These are phyloP conservation scores for Pseudomugil tenellus DNA, from an alignment of 2,797 vertebrate genomes.

Conservation along the genomic window DNA sequence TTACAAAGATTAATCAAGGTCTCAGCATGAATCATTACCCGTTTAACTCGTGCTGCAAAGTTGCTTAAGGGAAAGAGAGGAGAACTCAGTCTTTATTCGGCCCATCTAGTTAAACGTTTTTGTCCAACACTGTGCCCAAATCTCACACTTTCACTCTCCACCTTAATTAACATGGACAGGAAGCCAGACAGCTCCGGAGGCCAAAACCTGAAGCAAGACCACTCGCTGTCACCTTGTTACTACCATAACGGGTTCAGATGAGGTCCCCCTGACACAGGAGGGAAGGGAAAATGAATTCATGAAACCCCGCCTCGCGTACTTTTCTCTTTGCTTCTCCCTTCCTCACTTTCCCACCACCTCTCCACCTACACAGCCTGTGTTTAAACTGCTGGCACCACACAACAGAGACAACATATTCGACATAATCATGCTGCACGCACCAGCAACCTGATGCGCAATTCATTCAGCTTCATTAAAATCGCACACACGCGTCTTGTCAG, in stretches of 20 bases:
- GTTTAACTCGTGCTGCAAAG: slow-evolving; percentile 37
- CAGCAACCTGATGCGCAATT: slow-evolving; percentile 49
- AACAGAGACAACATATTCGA: slow-evolving; percentile 43
- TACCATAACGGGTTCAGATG: slow-evolving; percentile 72
- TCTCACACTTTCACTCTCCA: slow-evolving; percentile 52
- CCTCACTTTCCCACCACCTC: slow-evolving; percentile 9
- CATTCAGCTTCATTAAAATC: slow-evolving; percentile 64
- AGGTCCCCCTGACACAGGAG: slow-evolving; percentile 55
- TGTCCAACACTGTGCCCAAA: slow-evolving; percentile 51
- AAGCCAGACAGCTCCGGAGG: slow-evolving; percentile 68
- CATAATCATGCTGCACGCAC: slow-evolving; percentile 48
- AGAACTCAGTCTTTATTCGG: slow-evolving; percentile 26
- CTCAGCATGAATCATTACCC: slow-evolving; percentile 28
- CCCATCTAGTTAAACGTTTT: slow-evolving; percentile 50
- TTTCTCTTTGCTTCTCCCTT: slow-evolving; percentile 49
- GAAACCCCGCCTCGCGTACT: slow-evolving; percentile 34
- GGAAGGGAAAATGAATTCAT: slow-evolving; percentile 61
- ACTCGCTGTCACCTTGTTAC: slow-evolving; percentile 77
- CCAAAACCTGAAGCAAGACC: slow-evolving; percentile 58
- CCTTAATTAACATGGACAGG: slow-evolving; percentile 77
- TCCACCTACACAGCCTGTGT: slow-evolving; percentile 32
- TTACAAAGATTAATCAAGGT: slow-evolving; percentile 27
- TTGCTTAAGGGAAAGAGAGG: slow-evolving; percentile 12
- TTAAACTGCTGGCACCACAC: slow-evolving; percentile 44
- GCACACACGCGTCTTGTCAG: slow-evolving; percentile 1